These are phyloP conservation scores for Ooceraea biroi DNA, from an alignment of 1,140 invertebrate genomes.

Conservation along the genomic window DNA sequence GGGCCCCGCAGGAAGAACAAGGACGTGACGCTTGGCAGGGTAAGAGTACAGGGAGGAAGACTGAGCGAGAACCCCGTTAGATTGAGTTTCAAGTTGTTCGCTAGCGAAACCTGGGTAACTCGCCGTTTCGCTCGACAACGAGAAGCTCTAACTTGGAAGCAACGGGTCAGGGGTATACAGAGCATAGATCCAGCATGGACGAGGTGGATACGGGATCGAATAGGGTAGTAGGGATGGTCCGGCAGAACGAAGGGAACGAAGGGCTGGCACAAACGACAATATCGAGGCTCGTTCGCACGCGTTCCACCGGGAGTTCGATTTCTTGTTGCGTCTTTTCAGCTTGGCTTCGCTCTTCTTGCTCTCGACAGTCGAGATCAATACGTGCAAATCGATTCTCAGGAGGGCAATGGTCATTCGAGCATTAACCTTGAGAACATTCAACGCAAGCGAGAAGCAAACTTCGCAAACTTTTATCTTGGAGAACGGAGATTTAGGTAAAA, in stretches of 20 bases:
- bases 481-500: background rate
- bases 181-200: conserved; percentile 41
- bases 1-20: conserved; percentile 20
- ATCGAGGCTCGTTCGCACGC: conserved; percentile 71
- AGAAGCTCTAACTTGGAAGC: conserved; percentile 54
- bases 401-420: conserved; percentile 20
- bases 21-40: background rate
- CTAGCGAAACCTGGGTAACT: conserved; percentile 72
- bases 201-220: conserved; percentile 12
- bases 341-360: conserved; percentile 16
- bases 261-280: conserved; percentile 67
- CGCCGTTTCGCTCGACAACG: conserved; percentile 49
- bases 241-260: conserved; percentile 10
- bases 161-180: conserved; percentile 70
- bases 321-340: conserved; percentile 51
- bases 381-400: conserved; percentile 24
- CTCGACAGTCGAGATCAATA: conserved; percentile 28
- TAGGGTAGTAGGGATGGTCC: conserved; percentile 15
- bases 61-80: conserved; percentile 65
- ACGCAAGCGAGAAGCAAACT: background rate
- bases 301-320: conserved; percentile 67
- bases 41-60: conserved; percentile 17
- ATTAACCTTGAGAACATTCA: background rate
- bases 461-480: background rate
- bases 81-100: conserved; percentile 82